These are phyloP conservation scores for Dicrostonyx torquatus DNA, from an alignment of 2,797 vertebrate genomes.

Conservation along the genomic window DNA sequence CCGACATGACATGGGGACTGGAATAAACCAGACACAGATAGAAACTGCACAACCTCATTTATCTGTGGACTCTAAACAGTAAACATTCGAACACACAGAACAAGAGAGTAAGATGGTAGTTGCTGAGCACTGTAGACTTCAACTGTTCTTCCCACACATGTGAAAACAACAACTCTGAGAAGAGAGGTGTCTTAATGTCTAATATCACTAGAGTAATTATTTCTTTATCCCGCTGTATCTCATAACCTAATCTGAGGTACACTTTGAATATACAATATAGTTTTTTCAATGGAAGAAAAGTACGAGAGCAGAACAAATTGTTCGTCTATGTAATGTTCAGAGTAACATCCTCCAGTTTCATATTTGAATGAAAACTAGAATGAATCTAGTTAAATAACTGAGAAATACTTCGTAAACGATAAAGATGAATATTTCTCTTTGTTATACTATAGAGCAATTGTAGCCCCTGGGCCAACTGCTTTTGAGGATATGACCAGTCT, in stretches of 20 bases:
- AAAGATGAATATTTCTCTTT: not conserved
- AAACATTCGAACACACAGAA: not conserved
- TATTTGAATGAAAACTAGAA: conserved; percentile 11
- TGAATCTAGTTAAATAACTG: not conserved
- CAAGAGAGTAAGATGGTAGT: not conserved
- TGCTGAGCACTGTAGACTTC: not conserved
- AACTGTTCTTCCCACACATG: not conserved
- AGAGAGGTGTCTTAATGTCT: not conserved
- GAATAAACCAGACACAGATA: not conserved
- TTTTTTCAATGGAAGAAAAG: not conserved
- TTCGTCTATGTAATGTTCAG: not conserved
- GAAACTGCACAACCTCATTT: not conserved
- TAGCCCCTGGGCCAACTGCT: not conserved
- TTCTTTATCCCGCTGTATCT: not conserved
- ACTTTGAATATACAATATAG: not conserved
- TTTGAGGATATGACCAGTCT: not conserved
- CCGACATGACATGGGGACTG: not conserved
- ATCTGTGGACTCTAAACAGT: not conserved
- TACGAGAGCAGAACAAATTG: not conserved
- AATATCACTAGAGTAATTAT: not conserved
- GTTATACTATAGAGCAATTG: not conserved
- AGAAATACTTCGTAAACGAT: not conserved
- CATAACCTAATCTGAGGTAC: not conserved
- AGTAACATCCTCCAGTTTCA: not conserved
- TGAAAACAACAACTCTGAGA: not conserved